Conservation (phyloP, 1,140 invertebrate species). For the Caenorhabditis remanei region DNA sequence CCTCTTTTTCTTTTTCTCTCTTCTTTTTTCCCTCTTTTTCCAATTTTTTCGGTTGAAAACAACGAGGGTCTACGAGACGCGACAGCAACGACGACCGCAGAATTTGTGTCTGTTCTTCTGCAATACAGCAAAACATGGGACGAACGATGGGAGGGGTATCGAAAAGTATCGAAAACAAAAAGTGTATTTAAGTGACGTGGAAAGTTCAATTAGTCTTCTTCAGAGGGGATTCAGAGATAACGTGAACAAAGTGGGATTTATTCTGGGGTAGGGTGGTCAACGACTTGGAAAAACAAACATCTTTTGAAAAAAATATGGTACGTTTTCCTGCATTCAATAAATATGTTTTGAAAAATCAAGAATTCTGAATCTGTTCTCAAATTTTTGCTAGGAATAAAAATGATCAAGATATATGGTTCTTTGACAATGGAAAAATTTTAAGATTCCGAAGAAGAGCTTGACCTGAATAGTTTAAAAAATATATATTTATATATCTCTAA, state of each 20-base stretch:
- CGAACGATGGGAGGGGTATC: background rate
- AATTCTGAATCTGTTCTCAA: too few species aligned
- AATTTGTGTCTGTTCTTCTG: background rate
- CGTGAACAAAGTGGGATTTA: background rate
- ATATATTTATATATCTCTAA: too few species aligned
- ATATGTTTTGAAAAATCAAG: too few species aligned
- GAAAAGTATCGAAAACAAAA: constrained; percentile 37
- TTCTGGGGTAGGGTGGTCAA: too few species aligned
- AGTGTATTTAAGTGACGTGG: constrained; percentile 12
- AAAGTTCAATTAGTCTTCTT: background rate
- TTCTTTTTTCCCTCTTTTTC: constrained; percentile 25
- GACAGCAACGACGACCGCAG: background rate
- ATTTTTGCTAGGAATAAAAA: too few species aligned
- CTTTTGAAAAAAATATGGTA: too few species aligned
- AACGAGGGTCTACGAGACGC: background rate
- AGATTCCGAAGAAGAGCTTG: too few species aligned
- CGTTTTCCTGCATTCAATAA: too few species aligned
- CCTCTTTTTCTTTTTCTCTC: background rate
- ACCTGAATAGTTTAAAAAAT: too few species aligned
- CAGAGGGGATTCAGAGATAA: background rate
- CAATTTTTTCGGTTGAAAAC: constrained; percentile 49
- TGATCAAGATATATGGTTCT: too few species aligned
- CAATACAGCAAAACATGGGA: constrained; percentile 38
- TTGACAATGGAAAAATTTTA: too few species aligned
- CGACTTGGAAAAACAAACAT: too few species aligned